phyloP scores from a whole-genome alignment of 2,113 vertebrate species.

The human region GRCh38 chrX:132041501-132042000 shows the following conservation, averaged over 20 bases:
- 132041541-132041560: slow-evolving; percentile 55
- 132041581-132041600: slow-evolving; percentile 29
- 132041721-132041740: slow-evolving; percentile 3
- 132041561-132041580: slow-evolving; percentile 55
- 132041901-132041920: not conserved
- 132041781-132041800: not conserved
- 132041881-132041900: not conserved
- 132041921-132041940: not conserved
- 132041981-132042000: not conserved
- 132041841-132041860: not conserved
- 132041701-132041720: not conserved
- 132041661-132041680: slow-evolving; percentile 31
- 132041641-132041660: not conserved
- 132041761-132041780: not conserved
- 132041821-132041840: slow-evolving; percentile 8
- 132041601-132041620: not conserved
- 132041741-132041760: not conserved
- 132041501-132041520: slow-evolving; percentile 48
- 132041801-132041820: slow-evolving; percentile 31
- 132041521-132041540: slow-evolving; percentile 55
- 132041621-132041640: slow-evolving; percentile 9
- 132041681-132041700: slow-evolving; percentile 22
- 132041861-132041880: slow-evolving; percentile 4
- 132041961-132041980: slow-evolving; percentile 21
- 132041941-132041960: not conserved